phyloP scores from a whole-genome alignment of 2,888 invertebrate genomes.

The Lithophane socia region DNA sequence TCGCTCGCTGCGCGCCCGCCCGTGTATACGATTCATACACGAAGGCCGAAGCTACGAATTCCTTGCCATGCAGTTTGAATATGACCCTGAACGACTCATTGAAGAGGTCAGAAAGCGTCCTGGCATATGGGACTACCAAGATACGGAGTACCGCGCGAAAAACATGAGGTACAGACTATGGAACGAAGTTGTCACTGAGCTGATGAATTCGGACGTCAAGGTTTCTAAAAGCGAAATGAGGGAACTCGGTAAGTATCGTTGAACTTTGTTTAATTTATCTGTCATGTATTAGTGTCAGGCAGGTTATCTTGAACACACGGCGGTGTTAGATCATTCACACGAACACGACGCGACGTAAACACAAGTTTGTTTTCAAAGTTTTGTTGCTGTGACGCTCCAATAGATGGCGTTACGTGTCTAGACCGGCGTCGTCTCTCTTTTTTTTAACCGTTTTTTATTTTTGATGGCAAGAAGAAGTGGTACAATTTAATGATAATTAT shows the following conservation, averaged over 20 bases:
- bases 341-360: slow-evolving; percentile 45
- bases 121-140: slow-evolving; percentile 85
- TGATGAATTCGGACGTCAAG: slow-evolving; percentile 79
- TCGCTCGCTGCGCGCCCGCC: slow-evolving; percentile 83
- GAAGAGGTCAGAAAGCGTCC: slow-evolving; percentile 85
- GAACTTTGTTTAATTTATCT: slow-evolving; percentile 21
- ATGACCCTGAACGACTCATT: slow-evolving; percentile 85
- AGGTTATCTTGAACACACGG: slow-evolving; percentile 33
- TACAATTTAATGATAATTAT: slow-evolving; percentile 27
- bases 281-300: slow-evolving; percentile 9
- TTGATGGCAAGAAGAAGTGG: slow-evolving; percentile 32
- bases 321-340: slow-evolving; percentile 8
- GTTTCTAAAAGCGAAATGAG: slow-evolving; percentile 85
- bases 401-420: slow-evolving; percentile 63
- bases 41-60: slow-evolving; percentile 10
- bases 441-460: slow-evolving; percentile 36
- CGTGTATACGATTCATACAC: slow-evolving; percentile 72
- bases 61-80: slow-evolving; percentile 84
- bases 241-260: slow-evolving; percentile 80
- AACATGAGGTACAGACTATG: slow-evolving; percentile 78
- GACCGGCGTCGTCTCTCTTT: slow-evolving; percentile 3
- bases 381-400: slow-evolving; percentile 21
- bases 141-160: slow-evolving; percentile 81
- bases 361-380: slow-evolving; percentile 54
- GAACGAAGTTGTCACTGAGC: slow-evolving; percentile 83